Percentiles rank a stretch among this genome's conserved stretches.
phyloP scores from a whole-genome alignment of 2,113 vertebrate species.

The Semnopithecus entellus region DNA sequence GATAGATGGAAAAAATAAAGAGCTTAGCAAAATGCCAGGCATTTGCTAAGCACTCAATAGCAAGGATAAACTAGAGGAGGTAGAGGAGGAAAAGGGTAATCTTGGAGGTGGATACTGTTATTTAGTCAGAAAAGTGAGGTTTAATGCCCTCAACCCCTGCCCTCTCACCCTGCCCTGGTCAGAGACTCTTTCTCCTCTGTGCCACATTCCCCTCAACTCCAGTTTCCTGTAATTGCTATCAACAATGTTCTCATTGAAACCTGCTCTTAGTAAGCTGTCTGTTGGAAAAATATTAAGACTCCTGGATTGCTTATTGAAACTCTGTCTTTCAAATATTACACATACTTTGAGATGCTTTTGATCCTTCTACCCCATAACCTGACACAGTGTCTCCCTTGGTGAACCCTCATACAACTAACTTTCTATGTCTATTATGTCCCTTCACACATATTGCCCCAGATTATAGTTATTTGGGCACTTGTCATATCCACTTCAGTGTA shows the following conservation, averaged over 20 bases:
- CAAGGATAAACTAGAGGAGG: background rate
- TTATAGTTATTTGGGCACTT: background rate
- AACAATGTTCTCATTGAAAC: background rate
- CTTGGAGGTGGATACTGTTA: background rate
- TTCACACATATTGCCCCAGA: background rate
- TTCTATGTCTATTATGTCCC: background rate
- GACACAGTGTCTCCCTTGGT: background rate
- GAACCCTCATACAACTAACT: background rate
- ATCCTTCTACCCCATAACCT: background rate
- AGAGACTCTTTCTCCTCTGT: background rate
- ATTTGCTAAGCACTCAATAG: background rate
- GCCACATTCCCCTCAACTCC: background rate
- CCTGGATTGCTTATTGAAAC: background rate
- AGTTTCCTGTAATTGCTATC: background rate
- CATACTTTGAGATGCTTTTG: background rate
- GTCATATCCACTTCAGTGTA: background rate
- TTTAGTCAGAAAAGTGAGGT: background rate
- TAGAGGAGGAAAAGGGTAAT: background rate
- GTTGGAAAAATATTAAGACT: background rate
- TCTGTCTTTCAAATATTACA: background rate
- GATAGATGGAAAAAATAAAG: background rate
- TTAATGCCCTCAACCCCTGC: background rate
- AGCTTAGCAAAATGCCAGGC: background rate
- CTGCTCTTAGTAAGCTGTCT: background rate
- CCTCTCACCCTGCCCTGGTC: background rate